Base-by-base conservation (phyloP, 2,888 invertebrate genomes). In the Meiosimyza decipiens region DNA sequence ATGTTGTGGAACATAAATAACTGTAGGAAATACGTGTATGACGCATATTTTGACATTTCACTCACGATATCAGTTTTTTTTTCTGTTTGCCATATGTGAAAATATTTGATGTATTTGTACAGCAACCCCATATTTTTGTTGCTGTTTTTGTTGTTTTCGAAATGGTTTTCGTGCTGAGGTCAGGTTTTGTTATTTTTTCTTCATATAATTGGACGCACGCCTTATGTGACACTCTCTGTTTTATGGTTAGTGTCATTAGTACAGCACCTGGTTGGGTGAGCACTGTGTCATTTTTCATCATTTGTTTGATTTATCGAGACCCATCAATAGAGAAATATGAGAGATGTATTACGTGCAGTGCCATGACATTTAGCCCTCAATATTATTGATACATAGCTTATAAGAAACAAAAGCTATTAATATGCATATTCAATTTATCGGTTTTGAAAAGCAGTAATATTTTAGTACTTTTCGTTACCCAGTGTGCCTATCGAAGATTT, bases 251-350 rank as follows among this genome's bases (percentile, higher is more conserved):
- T 66, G 40, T 28, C 66, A 66, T 66, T 66, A 66, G 66, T 40
- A 9, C 16, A 18, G 63, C 18, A 28, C 40, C 52, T 9, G 33
- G 54, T 66, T 54, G 65, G n/a, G n/a, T 9, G 40, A 9, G 9
- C 50, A 18, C 22, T 49, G 13, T 74, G 76, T 75, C 75, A 80
- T 79, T 80, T 80, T 77, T 80, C 78, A 80, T 74, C 77, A 77
- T 77, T 71, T 74, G 66, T 66, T 77, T 80, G 81, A 82, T 78
- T 77, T 76, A 82, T 80, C 71, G 72, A 47, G 22, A 22, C 51
- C 73, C 77, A 80, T 81, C 80, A 80, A 79, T 79, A 49, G 62
- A 22, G n/a, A n/a, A 64, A 69, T 49, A 47, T 51, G 69, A 40
- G 18, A 18, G 54, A 40, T 60, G 49, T 50, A 13, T 5, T 18